Evolutionary conservation across 2,113 vertebrate species (phyloP).

Genomic region (Piaya cayana): DNA sequence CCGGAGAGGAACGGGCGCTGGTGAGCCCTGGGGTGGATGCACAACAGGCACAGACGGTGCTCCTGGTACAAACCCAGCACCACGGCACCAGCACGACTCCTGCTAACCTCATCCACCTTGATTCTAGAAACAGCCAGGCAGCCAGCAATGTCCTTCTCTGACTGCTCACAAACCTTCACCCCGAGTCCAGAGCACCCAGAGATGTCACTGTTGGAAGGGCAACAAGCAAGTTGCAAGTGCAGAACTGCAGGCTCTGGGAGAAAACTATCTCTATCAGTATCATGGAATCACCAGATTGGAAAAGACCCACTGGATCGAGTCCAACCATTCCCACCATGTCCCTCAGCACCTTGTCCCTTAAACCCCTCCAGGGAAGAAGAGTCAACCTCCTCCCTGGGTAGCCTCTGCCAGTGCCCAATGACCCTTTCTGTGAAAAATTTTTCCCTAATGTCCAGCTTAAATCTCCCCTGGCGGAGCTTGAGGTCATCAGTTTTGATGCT

Average conservation of each 20-base stretch:
- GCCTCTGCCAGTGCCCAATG: no score
- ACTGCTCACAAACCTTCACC: neutral
- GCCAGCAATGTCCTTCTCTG: neutral
- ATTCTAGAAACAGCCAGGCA: neutral
- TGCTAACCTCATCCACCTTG: neutral
- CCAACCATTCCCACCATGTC: no score
- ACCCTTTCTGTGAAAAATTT: no score
- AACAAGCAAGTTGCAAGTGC: neutral
- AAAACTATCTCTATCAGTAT: neutral
- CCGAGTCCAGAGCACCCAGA: neutral
- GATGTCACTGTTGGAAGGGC: neutral
- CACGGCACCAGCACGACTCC: neutral
- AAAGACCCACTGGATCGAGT: no score
- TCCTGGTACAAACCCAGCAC: neutral
- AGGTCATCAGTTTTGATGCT: neutral
- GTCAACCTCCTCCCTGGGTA: no score
- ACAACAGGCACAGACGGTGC: neutral
- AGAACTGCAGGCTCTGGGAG: neutral
- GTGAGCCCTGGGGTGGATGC: rapidly evolving
- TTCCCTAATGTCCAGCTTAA: no score
- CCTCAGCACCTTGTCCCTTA: no score
- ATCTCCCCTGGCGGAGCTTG: no score
- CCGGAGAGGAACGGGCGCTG: rapidly evolving
- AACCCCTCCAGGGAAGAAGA: no score
- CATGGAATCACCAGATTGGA: no score